These are phyloP conservation scores for Erythrocercus mccallii DNA, from an alignment of 2,113 vertebrate species.

Conservation along the genomic window DNA sequence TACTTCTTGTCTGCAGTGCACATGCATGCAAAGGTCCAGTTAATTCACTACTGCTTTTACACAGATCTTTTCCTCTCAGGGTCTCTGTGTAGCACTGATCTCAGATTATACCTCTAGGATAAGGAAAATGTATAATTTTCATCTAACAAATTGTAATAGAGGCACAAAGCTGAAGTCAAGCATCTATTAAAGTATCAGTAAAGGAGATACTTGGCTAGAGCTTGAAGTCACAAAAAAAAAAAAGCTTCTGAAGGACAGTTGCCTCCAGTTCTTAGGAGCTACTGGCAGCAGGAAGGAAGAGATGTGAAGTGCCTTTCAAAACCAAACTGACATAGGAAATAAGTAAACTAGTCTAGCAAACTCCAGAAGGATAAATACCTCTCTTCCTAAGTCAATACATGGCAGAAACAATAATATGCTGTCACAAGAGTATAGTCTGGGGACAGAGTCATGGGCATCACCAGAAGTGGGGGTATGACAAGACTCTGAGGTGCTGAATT, in stretches of 20 bases:
- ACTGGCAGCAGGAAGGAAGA: not conserved
- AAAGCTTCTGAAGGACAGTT: not conserved
- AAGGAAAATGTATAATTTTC: not conserved
- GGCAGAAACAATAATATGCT: not conserved
- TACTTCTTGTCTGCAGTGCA: not conserved
- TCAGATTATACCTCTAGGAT: not conserved
- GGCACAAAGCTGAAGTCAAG: not conserved
- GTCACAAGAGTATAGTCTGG: not conserved
- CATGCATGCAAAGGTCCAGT: not conserved
- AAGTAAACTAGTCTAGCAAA: not conserved
- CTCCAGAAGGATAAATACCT: not conserved
- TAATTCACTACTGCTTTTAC: not conserved
- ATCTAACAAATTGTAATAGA: not conserved
- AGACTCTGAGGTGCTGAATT: not conserved
- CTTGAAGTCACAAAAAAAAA: not conserved
- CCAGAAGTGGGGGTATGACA: not conserved
- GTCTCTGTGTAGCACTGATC: not conserved
- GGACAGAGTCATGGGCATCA: not conserved
- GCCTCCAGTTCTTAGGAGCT: not conserved
- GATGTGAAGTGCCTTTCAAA: not conserved
- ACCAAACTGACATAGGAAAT: not conserved
- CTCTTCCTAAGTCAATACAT: not conserved
- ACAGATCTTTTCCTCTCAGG: not conserved
- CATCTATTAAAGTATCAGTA: not conserved
- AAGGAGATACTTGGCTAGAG: not conserved